Conservation (phyloP, 1,140 invertebrate species). For the Solenopsis fugax region DNA sequence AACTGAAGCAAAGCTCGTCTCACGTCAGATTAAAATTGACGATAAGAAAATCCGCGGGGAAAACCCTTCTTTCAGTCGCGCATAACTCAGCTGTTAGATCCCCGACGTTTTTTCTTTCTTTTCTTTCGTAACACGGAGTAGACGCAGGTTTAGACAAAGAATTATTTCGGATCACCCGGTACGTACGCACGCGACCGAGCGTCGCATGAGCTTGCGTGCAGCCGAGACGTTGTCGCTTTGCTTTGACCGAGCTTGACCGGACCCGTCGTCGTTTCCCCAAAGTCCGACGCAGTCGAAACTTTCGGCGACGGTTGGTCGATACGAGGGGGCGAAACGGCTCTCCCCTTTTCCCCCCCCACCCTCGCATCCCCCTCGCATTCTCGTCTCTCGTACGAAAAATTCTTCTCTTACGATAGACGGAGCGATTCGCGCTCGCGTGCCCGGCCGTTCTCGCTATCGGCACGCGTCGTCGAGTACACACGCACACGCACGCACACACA, state of each 20-base stretch:
- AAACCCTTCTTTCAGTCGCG: neutral
- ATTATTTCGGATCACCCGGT: neutral
- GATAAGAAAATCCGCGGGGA: neutral
- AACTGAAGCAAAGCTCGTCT: neutral
- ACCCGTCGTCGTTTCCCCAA: constrained; percentile 20
- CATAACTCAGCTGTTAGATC: neutral
- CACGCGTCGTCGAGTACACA: neutral
- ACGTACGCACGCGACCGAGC: neutral
- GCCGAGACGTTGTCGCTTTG: constrained; percentile 45
- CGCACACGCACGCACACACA: neutral
- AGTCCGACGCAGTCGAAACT: constrained; percentile 37
- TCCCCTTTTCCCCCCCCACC: neutral
- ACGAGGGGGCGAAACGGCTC: neutral
- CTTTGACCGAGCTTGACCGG: constrained; percentile 39
- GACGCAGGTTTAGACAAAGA: neutral
- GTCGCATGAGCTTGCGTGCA: constrained; percentile 37
- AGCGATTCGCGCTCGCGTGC: constrained; percentile 7
- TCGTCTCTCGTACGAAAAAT: constrained; percentile 27
- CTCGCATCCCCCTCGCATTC: neutral
- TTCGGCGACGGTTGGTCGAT: constrained; percentile 48
- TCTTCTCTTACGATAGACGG: constrained; percentile 17
- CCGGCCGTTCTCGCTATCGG: constrained; percentile 13
- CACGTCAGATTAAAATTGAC: neutral
- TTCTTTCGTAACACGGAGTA: neutral
- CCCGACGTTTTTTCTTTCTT: neutral